Percentiles rank a stretch among this genome's conserved stretches.
phyloP scores from a whole-genome alignment of 2,113 vertebrate genomes.

The Chascanopsetta lugubris region DNA sequence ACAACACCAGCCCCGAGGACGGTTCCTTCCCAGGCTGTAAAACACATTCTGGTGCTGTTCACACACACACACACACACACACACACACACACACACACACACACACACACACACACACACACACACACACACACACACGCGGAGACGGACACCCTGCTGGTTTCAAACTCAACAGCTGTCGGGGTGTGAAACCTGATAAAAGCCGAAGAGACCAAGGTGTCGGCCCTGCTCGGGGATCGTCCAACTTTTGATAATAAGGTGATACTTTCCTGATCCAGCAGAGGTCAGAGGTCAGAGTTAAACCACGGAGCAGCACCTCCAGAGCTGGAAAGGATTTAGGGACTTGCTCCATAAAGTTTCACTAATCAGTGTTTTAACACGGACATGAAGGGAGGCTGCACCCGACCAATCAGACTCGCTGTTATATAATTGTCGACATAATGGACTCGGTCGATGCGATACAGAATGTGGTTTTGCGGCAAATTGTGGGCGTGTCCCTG shows the following conservation, averaged over 20 bases:
- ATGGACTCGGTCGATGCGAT: too few relatives aligned
- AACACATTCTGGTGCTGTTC: constrained; percentile 57
- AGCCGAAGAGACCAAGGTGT: constrained; percentile 28
- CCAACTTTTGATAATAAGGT: constrained; percentile 59
- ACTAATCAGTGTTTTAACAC: constrained; percentile 31
- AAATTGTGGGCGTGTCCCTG: too few relatives aligned
- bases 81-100: constrained; percentile 18
- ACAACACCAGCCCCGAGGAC: constrained; percentile 54
- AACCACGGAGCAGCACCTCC: constrained; percentile 1
- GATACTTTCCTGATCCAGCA: constrained; percentile 48
- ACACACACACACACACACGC: constrained; percentile 24
- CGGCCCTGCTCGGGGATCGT: neutral
- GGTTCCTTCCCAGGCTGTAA: constrained; percentile 65
- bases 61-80: constrained; percentile 16
- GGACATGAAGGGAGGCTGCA: neutral
- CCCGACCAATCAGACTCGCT: too few relatives aligned
- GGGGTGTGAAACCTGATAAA: constrained; percentile 67
- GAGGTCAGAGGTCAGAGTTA: constrained; percentile 50
- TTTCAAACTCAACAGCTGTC: constrained; percentile 62
- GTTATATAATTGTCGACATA: too few relatives aligned
- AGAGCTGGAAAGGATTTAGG: constrained; percentile 30
- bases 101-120: constrained; percentile 14
- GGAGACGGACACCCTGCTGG: constrained; percentile 37
- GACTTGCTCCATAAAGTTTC: constrained; percentile 16
- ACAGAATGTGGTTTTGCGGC: too few relatives aligned